Evolutionary conservation across 2,888 invertebrate species (phyloP), one percentile per base, ranked within the genome.

Genomic region (Xanthia togata): DNA sequence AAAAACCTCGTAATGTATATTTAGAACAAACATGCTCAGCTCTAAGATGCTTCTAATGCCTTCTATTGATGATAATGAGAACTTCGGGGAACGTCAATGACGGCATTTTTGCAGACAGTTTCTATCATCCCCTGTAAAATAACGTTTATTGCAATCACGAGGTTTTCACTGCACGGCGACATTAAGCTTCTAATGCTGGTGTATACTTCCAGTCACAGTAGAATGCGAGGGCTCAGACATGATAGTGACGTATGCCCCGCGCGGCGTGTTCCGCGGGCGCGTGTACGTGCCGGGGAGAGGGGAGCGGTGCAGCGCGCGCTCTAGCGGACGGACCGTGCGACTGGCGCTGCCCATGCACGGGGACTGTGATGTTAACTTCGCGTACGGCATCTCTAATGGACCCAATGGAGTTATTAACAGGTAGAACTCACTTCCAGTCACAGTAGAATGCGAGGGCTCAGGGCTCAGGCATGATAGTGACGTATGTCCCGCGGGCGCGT

Each of bases 231-330:
- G 97, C 53, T 95, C 97, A 6, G 97, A 97, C 81, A 97, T 98
- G 97, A 94, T 97, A 47, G 97, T 99, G 74, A 97, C 97, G 53
- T 98, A 97, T 85, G 94, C 94, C 14, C 98, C 98, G 8, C 97
- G 97, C 78, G 96, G 97, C 20, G 92, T 93, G 90, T 98, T 98
- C 92, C 95, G 96, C 23, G 99, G 99, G 0, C 97, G 98, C 73
- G 96, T 99, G 84, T 99, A 98, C 92, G 98, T 98, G 77, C 98
- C 97, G 85, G 98, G 98, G 23, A 98, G 98, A 90, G 98, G 98
- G 0, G 98, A 98, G 87, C 93, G 96, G 12, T 99, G 98, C 93
- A 97, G 97, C 83, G 97, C 97, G 20, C 96, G 93, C 50, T 97
- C 92, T 94, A 97, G 78, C 1, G 89, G 91, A 0, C 89, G 90